Base-by-base conservation (phyloP, 2,797 vertebrate species). In the Cichlasoma orientale region DNA sequence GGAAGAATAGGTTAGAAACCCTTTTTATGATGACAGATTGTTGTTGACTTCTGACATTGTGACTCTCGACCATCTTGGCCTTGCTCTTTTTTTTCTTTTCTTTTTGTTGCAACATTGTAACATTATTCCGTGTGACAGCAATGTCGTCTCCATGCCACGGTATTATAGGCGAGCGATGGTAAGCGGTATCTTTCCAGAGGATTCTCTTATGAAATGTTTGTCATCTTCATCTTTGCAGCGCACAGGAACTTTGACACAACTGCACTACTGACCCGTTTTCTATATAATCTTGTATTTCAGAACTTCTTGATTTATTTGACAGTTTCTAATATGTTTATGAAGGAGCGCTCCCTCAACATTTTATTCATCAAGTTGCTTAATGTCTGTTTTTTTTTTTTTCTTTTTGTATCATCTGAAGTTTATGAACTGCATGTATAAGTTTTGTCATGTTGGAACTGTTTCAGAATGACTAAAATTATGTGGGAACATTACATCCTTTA, bases 1-100 rank as follows among this genome's bases (percentile, higher is more conserved):
- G 72, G 72, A 84, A 55, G 44, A 77, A 80, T 72, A 82, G 82
- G 52, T 84, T 77, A 82, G 59, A 85, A 82, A 75, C 83, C 78
- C 59, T 88, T 83, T 82, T 81, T 87, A 79, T 76, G 86, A 86
- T 72, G 82, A 85, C 75, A 66, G 72, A 89, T 83, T 75, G 80
- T 79, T 84, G 69, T 79, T 77, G 74, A 81, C 72, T 84, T 84
- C 83, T 84, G 86, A 82, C 85, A 68, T 89, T 79, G 11, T 56
- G 78, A 86, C 82, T 88, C 89, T 86, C 85, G 84, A 93, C 92
- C 88, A 83, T 92, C 90, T 93, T 85, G 90, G 93, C 92, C 94
- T 94, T 94, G 90, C 84, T 90, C 79, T 87, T 89, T 88, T 85
- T 88, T 56, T 44, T 31, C 52, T 36, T 27, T 78, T 23, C 61